phyloP scores from a whole-genome alignment of 2,797 vertebrate genomes.

The Sebastolobus alascanus region DNA sequence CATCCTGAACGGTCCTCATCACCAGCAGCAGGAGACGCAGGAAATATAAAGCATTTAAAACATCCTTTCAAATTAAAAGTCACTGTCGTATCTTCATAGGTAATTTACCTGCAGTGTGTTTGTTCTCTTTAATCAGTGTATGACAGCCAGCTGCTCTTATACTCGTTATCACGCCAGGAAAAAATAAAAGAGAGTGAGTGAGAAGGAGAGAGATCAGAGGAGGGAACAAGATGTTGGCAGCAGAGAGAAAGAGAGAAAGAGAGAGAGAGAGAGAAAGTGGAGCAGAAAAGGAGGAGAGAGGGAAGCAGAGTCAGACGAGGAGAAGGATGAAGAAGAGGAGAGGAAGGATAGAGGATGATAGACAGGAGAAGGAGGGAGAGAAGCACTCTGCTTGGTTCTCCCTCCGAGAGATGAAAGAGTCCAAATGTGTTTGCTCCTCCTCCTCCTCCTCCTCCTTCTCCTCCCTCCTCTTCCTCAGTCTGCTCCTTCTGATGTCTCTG shows the following conservation, averaged over 20 bases:
- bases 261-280: not conserved
- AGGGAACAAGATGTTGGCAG: slow-evolving; percentile 12
- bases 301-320: slow-evolving; percentile 1
- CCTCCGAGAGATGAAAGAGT: slow-evolving; percentile 58
- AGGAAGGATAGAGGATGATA: not conserved
- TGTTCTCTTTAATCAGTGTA: too few relatives aligned
- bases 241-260: not conserved
- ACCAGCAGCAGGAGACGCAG: not conserved
- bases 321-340: not conserved
- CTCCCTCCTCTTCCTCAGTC: slow-evolving; percentile 20
- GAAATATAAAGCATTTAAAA: not conserved
- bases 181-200: too few relatives aligned
- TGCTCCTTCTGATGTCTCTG: slow-evolving; percentile 18
- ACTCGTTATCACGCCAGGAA: slow-evolving; percentile 20
- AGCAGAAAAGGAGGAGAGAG: not conserved
- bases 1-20: not conserved
- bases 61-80: not conserved
- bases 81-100: not conserved
- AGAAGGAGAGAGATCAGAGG: too few relatives aligned
- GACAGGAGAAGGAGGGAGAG: not conserved
- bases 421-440: slow-evolving; percentile 23
- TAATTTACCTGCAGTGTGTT: too few relatives aligned
- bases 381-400: slow-evolving; percentile 37
- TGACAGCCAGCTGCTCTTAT: slow-evolving; percentile 46
- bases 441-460: slow-evolving; percentile 21